Evolutionary conservation across 35 echinoderm and acorn worm genomes (phyloP), one percentile per base, ranked within the genome.

Genomic region (Apostichopus californicus): DNA sequence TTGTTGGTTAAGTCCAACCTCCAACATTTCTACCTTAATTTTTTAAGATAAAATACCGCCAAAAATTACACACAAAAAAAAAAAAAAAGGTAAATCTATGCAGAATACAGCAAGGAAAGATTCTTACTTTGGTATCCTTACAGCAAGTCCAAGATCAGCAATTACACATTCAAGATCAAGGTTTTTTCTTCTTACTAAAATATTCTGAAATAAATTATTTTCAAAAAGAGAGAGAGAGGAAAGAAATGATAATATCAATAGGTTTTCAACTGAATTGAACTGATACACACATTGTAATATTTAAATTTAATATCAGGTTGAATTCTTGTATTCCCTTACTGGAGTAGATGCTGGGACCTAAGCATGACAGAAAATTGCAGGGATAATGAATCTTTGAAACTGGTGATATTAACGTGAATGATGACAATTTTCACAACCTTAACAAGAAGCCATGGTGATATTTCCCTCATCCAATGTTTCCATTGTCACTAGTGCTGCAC

Each of bases 161-260:
- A 87, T 87, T 63, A 87, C 64, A 71, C 86, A 87, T 87, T 87
- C 86, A 5, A 87, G 86, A 9, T 71, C 64, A 63, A 87, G 86
- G 86, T 87, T 87, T 87, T 87, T 63, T 57, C 86, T 63, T 87
- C 86, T 59, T 3, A 87, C 26, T 65, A 87, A 71, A 65, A 87
- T 87, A 71, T 87, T 87, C 86, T 87, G 57, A 12, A 87, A 87
- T 15, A 52, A 46, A 87, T 21, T 46, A 2, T 46, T 46, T 46
- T 46, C 34, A 46, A 46, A 60, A 68, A 87, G 52, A 12, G 21
- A 80, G 20, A 80, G 52, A 80, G 22, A 28, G 22, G 22, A 24
- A 80, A 21, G 23, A 80, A 80, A 28, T 80, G 0, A 80, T 5
- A 8, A 80, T 14, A 68, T 68, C 18, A 9, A 10, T 3, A 68